Evolutionary conservation across 2,797 vertebrate species (phyloP), one percentile per base, ranked within the genome.

Genomic region (Phoeniculus purpureus): DNA sequence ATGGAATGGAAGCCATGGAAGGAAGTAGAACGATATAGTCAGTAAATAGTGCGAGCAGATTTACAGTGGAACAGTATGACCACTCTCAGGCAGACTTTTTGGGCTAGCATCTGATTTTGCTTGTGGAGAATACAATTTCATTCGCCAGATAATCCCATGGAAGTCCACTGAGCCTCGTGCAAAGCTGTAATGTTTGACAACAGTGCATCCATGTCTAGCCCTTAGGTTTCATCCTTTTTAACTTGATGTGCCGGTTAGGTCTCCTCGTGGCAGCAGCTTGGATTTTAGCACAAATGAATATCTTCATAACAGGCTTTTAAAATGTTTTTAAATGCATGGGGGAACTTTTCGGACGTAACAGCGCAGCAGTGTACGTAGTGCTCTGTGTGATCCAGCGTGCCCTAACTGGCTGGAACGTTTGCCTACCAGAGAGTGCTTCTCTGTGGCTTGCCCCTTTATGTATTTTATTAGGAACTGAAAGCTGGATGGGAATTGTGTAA

Each of bases 281-380:
- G 85, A 25, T 95, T 95, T 95, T 94, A 83, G 76, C 77, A 90
- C 81, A 92, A 90, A 74, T 56, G 48, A 91, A 81, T 89, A 43
- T 79, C 66, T 68, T 90, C 61, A 25, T 88, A 92, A 86, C 65
- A 74, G 74, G 80, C 68, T 93, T 92, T 94, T 94, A 94, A 95
- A 93, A 88, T 90, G 70, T 37, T 37, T 37, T 37, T 37, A 37
- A 37, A 37, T 37, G 37, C 86, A 56, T 75, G 67, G 59, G 91
- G 81, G 94, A 95, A 47, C 91, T 92, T 90, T 89, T 66, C 68
- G 91, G 72, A 48, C 68, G 16, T 82, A 59, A 83, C 21, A 52
- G 81, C 62, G 72, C 72, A 73, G 89, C 67, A 43, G n/a, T 16
- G 40, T 67, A 61, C 74, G 66, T 92, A 93, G 78, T 87, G 65